Percentiles rank a stretch among this genome's conserved stretches.
phyloP scores from a whole-genome alignment of 2,113 vertebrate genomes.

The Prionailurus viverrinus region DNA sequence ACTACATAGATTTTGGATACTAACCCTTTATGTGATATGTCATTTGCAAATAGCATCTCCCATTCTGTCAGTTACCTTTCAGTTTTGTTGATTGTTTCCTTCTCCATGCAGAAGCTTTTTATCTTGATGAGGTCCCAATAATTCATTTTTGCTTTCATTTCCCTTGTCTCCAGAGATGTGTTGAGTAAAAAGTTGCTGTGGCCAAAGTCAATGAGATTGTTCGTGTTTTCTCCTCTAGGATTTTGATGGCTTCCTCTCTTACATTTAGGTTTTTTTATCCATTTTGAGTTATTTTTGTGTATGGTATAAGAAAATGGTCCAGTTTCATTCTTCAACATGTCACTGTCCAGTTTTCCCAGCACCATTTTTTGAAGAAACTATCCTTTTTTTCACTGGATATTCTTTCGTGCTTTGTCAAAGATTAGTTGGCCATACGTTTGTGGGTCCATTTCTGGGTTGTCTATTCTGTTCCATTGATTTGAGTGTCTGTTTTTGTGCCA shows the following conservation, averaged over 20 bases:
- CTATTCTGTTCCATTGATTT: not conserved
- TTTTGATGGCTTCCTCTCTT: not conserved
- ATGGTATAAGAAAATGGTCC: not conserved
- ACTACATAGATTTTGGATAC: not conserved
- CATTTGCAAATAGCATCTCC: not conserved
- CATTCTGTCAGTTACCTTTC: not conserved
- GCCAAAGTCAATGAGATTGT: not conserved
- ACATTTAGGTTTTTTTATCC: not conserved
- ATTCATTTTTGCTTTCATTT: not conserved
- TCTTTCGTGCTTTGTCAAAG: not conserved
- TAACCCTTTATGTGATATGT: not conserved
- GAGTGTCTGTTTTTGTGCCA: not conserved
- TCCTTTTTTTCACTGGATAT: not conserved
- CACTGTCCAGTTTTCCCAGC: not conserved
- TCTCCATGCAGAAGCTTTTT: not conserved
- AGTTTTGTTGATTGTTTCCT: not conserved
- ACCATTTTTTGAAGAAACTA: not conserved
- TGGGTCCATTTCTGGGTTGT: not conserved
- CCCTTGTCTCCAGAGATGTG: not conserved
- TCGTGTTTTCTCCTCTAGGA: not conserved
- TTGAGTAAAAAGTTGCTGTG: not conserved
- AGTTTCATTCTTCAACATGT: not conserved
- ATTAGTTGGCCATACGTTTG: not conserved
- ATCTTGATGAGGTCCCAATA: not conserved
- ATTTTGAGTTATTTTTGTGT: not conserved